Base-by-base conservation (phyloP, 2,888 invertebrate genomes). In the Mongoloraphidia duomilia region DNA sequence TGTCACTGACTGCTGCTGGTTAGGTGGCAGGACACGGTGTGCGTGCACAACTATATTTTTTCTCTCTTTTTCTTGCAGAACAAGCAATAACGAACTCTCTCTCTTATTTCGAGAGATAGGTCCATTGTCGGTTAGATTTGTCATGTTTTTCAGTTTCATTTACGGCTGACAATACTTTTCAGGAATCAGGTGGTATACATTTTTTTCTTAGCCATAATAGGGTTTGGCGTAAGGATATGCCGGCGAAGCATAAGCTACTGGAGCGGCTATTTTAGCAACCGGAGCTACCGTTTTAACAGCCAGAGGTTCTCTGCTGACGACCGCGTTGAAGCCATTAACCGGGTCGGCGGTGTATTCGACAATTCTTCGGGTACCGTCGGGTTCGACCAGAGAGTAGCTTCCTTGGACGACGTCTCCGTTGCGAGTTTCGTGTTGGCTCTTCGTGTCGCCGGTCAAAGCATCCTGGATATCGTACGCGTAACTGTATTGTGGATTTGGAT, bases 301-400 rank as follows among this genome's bases (percentile, higher is more conserved):
- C 8, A 70, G 58, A 13, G 72, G 71, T 57, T 72, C 70, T 46
- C 69, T 69, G 56, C 68, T 71, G 13, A 76, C 76, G 41, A 75
- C 71, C 50, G 75, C 75, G 58, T 76, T 75, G 69, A 76, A 76
- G 45, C 75, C 76, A 57, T 75, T 70, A 50, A 73, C 66, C 42
- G 75, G 74, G 63, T 76, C 75, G 46, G 76, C 74, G 47, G 71
- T 71, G 63, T 76, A 76, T 58, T 75, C 73, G 11, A 76, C 76
- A 56, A 70, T 65, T 52, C 75, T 68, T 52, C 71, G 65, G 50
- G 72, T 73, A 56, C 75, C 76, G 56, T 76, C 75, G 52, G 76
- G 68, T 59, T 76, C 75, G 47, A 71, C 67, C 17, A 75, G 60
- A 42, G 71, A 70, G 63, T 75, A 76, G 52, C 69, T 66, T 48